These are phyloP conservation scores for Telenomus remus DNA, from an alignment of 1,140 invertebrate genomes.

Conservation along the genomic window DNA sequence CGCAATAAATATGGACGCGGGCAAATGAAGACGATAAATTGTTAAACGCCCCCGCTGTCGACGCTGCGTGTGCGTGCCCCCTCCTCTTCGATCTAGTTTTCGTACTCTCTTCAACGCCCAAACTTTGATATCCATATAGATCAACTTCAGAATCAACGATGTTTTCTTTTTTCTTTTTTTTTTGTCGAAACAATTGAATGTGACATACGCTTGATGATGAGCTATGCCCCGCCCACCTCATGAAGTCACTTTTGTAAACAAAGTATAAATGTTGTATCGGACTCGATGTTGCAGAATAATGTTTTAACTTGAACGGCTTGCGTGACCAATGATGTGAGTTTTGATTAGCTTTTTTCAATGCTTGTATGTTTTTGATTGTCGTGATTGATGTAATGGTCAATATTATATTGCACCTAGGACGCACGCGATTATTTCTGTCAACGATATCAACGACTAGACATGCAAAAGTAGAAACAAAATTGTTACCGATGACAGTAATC, in stretches of 20 bases:
- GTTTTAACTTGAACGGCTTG: conserved; percentile 19
- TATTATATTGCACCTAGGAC: conserved; percentile 42
- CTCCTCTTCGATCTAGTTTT: conserved; percentile 13
- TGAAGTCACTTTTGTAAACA: not conserved
- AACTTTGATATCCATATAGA: too few relatives aligned
- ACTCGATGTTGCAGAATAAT: conserved; percentile 11
- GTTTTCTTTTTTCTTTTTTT: too few relatives aligned
- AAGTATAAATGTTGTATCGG: conserved; percentile 4
- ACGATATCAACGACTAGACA: conserved; percentile 17
- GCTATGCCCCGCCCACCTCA: too few relatives aligned
- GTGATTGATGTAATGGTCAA: conserved; percentile 34
- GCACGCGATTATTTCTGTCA: conserved; percentile 45
- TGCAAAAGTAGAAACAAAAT: conserved; percentile 8
- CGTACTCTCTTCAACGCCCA: not conserved
- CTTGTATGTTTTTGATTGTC: conserved; percentile 27
- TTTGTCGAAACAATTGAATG: too few relatives aligned
- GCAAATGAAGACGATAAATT: conserved; percentile 74
- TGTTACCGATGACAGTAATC: conserved; percentile 2
- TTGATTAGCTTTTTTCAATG: conserved; percentile 41
- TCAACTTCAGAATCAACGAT: too few relatives aligned
- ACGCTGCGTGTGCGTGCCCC: conserved; percentile 45
- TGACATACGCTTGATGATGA: too few relatives aligned
- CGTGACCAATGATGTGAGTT: conserved; percentile 37
- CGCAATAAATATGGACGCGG: conserved; percentile 72
- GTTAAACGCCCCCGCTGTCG: conserved; percentile 68